A percentile compares a stretch with the other conserved stretches of the same genome.
These are phyloP conservation scores for Colostygia pectinataria DNA, from an alignment of 2,888 invertebrate species.

Conservation along the genomic window DNA sequence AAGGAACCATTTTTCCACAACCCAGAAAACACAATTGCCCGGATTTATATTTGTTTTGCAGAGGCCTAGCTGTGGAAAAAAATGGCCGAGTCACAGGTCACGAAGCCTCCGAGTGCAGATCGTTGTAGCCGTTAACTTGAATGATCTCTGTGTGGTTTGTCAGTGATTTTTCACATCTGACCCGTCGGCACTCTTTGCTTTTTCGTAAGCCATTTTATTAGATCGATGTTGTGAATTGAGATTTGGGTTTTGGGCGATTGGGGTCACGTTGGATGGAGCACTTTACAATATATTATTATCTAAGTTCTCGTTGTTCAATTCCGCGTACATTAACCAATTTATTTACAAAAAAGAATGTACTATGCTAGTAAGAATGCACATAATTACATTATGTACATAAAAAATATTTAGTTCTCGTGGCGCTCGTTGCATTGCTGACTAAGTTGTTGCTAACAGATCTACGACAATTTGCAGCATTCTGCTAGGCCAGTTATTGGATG, in stretches of 20 bases:
- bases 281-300: too few species aligned
- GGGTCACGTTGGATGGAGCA: too few species aligned
- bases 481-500: too few species aligned
- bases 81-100: slow-evolving; percentile 63
- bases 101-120: slow-evolving; percentile 60
- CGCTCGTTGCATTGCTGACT: too few species aligned
- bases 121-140: slow-evolving; percentile 71
- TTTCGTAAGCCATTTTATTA: slow-evolving; percentile 23
- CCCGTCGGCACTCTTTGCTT: slow-evolving; percentile 31
- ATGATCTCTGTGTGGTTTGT: slow-evolving; percentile 67
- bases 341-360: too few species aligned
- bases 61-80: slow-evolving; percentile 50
- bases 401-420: too few species aligned
- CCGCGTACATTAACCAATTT: too few species aligned
- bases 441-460: too few species aligned
- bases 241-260: slow-evolving; percentile 7
- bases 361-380: too few species aligned
- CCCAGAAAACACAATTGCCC: slow-evolving; percentile 14
- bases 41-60: slow-evolving; percentile 46
- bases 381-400: too few species aligned
- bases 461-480: too few species aligned
- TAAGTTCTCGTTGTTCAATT: too few species aligned
- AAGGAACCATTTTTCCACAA: slow-evolving; percentile 16
- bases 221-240: slow-evolving; percentile 16
- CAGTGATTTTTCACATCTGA: slow-evolving; percentile 60